phyloP scores from a whole-genome alignment of 2,797 vertebrate species.

The Pogonophryne albipinna region DNA sequence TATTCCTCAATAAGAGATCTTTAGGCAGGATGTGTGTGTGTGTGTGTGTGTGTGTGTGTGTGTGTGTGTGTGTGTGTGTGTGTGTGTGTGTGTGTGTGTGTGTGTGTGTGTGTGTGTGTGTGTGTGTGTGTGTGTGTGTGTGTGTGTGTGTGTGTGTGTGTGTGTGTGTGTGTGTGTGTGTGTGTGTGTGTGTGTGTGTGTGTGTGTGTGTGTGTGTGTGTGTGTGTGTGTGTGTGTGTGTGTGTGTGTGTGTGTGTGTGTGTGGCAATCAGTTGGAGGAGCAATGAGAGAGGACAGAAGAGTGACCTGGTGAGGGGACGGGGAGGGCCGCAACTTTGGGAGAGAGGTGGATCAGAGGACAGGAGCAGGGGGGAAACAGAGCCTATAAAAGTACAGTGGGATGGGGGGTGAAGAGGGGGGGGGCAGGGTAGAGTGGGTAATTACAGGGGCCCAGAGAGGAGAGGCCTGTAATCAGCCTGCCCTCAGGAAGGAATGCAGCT shows the following conservation, averaged over 20 bases:
- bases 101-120: neutral
- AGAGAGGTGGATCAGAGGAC: conserved; percentile 71
- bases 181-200: conserved; percentile 15
- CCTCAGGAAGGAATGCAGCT: conserved; percentile 90
- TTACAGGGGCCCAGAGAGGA: conserved; percentile 84
- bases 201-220: too few species aligned
- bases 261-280: conserved; percentile 61
- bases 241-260: conserved; percentile 28
- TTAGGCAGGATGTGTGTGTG: fast-evolving
- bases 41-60: too few species aligned
- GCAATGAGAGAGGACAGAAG: conserved; percentile 53
- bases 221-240: conserved; percentile 9
- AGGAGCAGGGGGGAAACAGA: conserved; percentile 25
- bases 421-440: conserved; percentile 77
- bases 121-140: too few species aligned
- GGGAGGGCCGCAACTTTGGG: conserved; percentile 51
- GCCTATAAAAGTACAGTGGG: conserved; percentile 53
- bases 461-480: conserved; percentile 88
- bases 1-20: conserved; percentile 10
- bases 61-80: conserved; percentile 31
- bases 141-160: conserved; percentile 14
- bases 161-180: conserved; percentile 30
- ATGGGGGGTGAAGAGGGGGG: conserved; percentile 50
- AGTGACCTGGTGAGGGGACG: conserved; percentile 53
- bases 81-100: conserved; percentile 30